Percentiles rank a stretch among this genome's conserved stretches.
Evolutionary conservation across 2,113 vertebrate genomes (phyloP).

Genomic region (Empidonax alnorum): DNA sequence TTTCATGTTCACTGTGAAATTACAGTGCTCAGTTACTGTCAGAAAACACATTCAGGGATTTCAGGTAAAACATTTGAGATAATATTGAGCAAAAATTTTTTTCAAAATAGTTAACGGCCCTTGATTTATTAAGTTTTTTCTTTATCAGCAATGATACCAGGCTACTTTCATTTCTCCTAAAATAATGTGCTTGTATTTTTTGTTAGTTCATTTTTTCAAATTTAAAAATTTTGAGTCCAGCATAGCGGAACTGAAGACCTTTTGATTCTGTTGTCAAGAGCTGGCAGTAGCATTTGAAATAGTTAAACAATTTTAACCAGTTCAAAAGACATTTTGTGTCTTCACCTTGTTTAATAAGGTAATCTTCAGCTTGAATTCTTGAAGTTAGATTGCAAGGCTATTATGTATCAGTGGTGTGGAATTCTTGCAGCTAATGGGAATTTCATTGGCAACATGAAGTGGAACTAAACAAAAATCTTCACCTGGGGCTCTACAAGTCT

Average conservation of each 20-base stretch:
- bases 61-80: not conserved
- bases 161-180: not conserved
- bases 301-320: not conserved
- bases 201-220: not conserved
- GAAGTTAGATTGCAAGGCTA: not conserved
- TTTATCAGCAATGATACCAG: not conserved
- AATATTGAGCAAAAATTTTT: not conserved
- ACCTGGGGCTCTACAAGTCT: not conserved
- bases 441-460: not conserved
- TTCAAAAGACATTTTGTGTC: not conserved
- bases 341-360: not conserved
- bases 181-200: not conserved
- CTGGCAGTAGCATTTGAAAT: not conserved
- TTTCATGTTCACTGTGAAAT: not conserved
- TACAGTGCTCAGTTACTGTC: not conserved
- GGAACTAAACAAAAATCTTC: not conserved
- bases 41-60: not conserved
- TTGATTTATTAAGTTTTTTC: not conserved
- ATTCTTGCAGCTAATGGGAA: not conserved
- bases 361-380: not conserved
- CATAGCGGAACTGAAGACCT: not conserved
- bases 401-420: not conserved
- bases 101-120: not conserved
- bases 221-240: not conserved
- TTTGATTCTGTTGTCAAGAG: not conserved